These are phyloP conservation scores for Buphagus erythrorhynchus DNA, from an alignment of 2,797 vertebrate species.

Conservation along the genomic window DNA sequence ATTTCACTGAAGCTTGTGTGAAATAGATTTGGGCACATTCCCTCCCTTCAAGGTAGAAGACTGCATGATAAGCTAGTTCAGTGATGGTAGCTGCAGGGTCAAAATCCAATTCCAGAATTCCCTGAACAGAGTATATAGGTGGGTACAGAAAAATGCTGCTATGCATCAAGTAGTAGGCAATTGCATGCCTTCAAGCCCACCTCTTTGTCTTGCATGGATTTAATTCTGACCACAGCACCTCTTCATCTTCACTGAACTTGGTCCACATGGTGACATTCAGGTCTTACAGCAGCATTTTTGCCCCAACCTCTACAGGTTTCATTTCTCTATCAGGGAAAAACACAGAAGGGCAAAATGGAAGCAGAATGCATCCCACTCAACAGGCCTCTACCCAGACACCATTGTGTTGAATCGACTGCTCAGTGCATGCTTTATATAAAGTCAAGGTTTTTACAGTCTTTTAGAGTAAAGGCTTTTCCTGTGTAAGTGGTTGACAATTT, in stretches of 20 bases:
- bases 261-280: not conserved
- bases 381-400: not conserved
- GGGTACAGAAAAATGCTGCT: not conserved
- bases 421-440: not conserved
- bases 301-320: not conserved
- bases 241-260: not conserved
- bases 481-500: not conserved
- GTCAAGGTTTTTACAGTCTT: rapidly evolving
- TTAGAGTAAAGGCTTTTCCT: not conserved
- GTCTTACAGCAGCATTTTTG: not conserved
- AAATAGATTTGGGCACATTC: not conserved
- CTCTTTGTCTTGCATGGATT: not conserved
- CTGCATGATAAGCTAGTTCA: rapidly evolving
- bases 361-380: not conserved
- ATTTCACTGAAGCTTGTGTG: not conserved
- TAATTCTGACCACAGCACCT: not conserved
- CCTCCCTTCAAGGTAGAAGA: not conserved
- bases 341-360: not conserved
- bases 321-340: not conserved
- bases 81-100: not conserved
- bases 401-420: rapidly evolving
- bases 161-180: not conserved
- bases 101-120: not conserved
- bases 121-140: rapidly evolving
- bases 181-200: rapidly evolving